Conservation (phyloP, 2,888 invertebrate genomes). For the Sphaerophoria rueppellii region DNA sequence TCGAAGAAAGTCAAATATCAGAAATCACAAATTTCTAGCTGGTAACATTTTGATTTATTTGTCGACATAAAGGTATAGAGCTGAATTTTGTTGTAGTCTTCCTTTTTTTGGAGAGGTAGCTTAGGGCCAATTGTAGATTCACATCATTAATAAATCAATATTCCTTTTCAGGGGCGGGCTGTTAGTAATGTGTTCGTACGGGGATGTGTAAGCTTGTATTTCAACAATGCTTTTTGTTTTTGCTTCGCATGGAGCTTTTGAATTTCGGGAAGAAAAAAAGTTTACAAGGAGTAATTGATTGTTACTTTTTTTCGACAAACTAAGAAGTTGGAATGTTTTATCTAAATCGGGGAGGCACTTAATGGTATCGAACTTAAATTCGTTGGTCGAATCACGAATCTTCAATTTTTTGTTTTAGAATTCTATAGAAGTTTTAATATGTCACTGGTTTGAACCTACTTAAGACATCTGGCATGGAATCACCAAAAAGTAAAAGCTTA, state of each 20-base stretch:
- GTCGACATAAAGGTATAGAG: not conserved
- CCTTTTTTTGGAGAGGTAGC: not conserved
- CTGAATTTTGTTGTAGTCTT: not conserved
- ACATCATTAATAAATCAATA: constrained; percentile 31
- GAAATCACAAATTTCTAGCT: constrained; percentile 26
- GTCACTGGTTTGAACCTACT: no score
- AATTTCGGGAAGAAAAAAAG: not conserved
- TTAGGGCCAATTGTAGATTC: constrained; percentile 32
- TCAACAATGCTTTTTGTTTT: not conserved
- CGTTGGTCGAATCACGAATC: no score
- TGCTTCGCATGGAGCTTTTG: not conserved
- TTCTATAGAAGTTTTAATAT: no score
- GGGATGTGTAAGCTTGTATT: not conserved
- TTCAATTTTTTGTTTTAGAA: no score
- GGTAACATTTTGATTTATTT: constrained; percentile 29
- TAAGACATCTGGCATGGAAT: no score
- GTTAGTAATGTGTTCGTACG: constrained; percentile 11
- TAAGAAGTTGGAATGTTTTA: no score
- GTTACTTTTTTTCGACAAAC: no score
- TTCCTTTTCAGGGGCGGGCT: constrained; percentile 2
- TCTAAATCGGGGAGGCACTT: no score
- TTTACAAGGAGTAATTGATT: not conserved
- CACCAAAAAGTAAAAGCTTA: no score
- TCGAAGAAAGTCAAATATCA: not conserved
- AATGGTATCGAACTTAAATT: no score